Evolutionary conservation across 2,888 invertebrate genomes (phyloP).

Genomic region (Chouioia cunea): DNA sequence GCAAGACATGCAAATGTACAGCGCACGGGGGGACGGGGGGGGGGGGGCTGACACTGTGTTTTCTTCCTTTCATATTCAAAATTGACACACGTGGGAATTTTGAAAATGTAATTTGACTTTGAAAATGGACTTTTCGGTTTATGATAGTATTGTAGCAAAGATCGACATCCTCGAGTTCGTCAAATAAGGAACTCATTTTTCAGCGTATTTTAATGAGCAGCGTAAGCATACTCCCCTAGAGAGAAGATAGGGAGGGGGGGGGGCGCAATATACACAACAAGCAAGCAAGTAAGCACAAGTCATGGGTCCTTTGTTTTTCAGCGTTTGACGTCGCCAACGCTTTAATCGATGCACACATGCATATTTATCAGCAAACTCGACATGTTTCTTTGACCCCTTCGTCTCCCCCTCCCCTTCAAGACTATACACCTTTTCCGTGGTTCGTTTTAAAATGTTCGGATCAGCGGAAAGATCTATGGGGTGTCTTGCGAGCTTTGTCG

Average conservation of each 20-base stretch:
- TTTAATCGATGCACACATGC: constrained; percentile 42
- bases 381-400: constrained; percentile 24
- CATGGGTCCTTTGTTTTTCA: background rate
- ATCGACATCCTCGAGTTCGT: constrained; percentile 4
- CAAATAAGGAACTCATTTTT: constrained; percentile 12
- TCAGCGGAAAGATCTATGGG: constrained; percentile 17
- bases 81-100: too few species aligned
- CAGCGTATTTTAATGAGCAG: constrained; percentile 41
- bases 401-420: background rate
- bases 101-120: too few species aligned
- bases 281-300: background rate
- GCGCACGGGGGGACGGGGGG: too few species aligned
- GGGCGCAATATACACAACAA: background rate
- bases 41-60: too few species aligned
- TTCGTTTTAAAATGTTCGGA: constrained; percentile 12
- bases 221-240: background rate
- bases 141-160: background rate
- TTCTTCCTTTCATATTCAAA: too few species aligned
- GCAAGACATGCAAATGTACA: too few species aligned
- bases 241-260: too few species aligned
- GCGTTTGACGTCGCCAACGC: background rate
- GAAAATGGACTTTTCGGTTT: too few species aligned
- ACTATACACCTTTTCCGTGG: constrained; percentile 3
- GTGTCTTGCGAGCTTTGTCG: background rate
- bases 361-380: constrained; percentile 40